Percentiles rank a stretch among this genome's conserved stretches.
These are phyloP conservation scores for Urophycis tenuis DNA, from an alignment of 2,797 vertebrate species.

Conservation along the genomic window DNA sequence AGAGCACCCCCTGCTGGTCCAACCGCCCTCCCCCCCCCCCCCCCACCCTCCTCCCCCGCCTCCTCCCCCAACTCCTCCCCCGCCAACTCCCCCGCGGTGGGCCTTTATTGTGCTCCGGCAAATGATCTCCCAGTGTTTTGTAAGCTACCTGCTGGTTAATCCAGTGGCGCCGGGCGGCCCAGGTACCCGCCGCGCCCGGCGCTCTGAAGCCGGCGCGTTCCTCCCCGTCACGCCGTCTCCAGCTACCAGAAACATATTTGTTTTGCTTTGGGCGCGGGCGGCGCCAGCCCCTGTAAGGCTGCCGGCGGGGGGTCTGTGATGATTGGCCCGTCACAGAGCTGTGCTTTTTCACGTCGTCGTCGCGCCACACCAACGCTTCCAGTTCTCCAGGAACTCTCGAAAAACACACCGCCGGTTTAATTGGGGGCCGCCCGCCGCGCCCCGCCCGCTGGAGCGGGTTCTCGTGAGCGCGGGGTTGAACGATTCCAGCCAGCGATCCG, in stretches of 20 bases:
- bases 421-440: background rate
- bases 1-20: background rate
- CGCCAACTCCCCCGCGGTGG: background rate
- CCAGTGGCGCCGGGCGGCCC: background rate
- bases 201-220: slow-evolving; percentile 3
- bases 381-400: background rate
- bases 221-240: background rate
- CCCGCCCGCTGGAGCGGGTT: slow-evolving; percentile 6
- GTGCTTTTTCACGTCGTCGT: background rate
- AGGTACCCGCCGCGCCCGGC: background rate
- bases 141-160: background rate
- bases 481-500: background rate
- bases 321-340: background rate
- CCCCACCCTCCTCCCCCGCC: no score
- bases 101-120: slow-evolving; percentile 1
- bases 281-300: background rate
- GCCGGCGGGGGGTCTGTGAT: background rate
- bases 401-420: background rate
- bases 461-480: slow-evolving; percentile 9
- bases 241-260: background rate
- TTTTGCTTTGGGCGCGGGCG: background rate
- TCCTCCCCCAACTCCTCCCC: no score
- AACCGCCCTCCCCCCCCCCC: no score
- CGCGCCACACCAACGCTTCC: background rate
- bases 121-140: background rate